Evolutionary conservation across 2,797 vertebrate species (phyloP), one percentile per base, ranked within the genome.

Genomic region (Botia almorhae): DNA sequence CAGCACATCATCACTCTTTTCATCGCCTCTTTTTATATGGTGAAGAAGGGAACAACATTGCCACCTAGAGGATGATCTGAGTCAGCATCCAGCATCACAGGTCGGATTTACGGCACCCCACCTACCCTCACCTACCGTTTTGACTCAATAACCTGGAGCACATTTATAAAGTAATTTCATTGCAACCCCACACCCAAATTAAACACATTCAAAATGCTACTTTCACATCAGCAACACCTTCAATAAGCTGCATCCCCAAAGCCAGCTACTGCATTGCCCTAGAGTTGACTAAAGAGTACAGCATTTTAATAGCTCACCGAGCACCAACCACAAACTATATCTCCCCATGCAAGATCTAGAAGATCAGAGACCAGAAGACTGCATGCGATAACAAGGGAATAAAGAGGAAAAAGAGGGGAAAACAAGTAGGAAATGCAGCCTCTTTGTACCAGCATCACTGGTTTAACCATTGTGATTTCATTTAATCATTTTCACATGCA

Each of bases 21-120:
- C 55, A 13, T 60, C 53, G 26, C 36, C 1, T 16, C 48, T 23
- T 0, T 60, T 51, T 68, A 0, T 23, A 51, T 73, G 33, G 69
- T 21, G 51, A 89, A 91, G 64, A 82, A 75, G 92, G 90, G 91
- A 89, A 89, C 88, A 89, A 90, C 85, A 91, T 84, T 90, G 88
- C 92, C 93, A 93, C 92, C 93, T 89, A 91, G 87, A 90, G 92
- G 90, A 79, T 4, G 0, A 7, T 26, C 10, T 23, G 43, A 60
- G 70, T 56, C 26, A 80, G 71, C 53, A 67, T 74, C 26, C 71
- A 68, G 53, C 17, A 55, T 80, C 51, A 58, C 50, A 19, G 21
- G 70, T 12, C 70, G 65, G 16, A 58, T 58, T 43, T 5, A 26
- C 70, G 56, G 48, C 46, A n/a, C 26, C 26, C 69, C 46, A 50